These are phyloP conservation scores for Odontamblyopus lacepedii DNA, from an alignment of 2,797 vertebrate genomes.

Conservation along the genomic window DNA sequence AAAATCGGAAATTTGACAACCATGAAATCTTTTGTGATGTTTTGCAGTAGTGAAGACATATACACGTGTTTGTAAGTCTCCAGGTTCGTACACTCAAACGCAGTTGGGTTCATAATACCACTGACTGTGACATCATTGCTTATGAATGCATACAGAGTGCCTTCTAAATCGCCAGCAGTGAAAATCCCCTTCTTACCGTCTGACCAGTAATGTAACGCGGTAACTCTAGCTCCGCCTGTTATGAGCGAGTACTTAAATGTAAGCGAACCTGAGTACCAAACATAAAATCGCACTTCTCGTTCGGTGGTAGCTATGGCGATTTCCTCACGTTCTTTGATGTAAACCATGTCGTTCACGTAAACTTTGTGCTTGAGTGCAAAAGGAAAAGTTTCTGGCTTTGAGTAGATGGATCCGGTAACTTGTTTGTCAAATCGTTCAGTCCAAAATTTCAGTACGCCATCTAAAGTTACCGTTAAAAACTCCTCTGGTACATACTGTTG, in stretches of 20 bases:
- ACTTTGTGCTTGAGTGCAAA: not conserved
- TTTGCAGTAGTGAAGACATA: not conserved
- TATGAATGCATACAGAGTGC: slow-evolving; percentile 55
- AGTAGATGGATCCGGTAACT: accelerated
- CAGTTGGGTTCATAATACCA: not conserved
- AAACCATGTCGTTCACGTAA: slow-evolving; percentile 8
- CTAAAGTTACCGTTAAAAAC: not conserved
- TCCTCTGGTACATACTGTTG: not conserved
- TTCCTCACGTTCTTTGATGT: not conserved
- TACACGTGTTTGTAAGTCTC: not conserved
- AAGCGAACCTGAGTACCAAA: not conserved
- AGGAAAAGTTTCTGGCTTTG: accelerated
- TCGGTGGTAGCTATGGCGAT: not conserved
- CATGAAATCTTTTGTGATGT: accelerated
- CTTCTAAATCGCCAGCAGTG: slow-evolving; percentile 59
- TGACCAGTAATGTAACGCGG: slow-evolving; percentile 39
- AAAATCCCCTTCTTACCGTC: slow-evolving; percentile 59
- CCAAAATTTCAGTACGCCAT: slow-evolving; percentile 7
- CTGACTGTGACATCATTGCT: slow-evolving; percentile 19
- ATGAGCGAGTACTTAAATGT: not conserved
- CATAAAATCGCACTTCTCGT: not conserved
- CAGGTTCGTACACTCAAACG: accelerated
- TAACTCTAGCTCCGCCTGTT: not conserved
- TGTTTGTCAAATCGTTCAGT: not conserved
- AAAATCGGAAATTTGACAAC: not conserved